Conservation (phyloP, 2,888 invertebrate genomes). For the Augiades crinisus region DNA sequence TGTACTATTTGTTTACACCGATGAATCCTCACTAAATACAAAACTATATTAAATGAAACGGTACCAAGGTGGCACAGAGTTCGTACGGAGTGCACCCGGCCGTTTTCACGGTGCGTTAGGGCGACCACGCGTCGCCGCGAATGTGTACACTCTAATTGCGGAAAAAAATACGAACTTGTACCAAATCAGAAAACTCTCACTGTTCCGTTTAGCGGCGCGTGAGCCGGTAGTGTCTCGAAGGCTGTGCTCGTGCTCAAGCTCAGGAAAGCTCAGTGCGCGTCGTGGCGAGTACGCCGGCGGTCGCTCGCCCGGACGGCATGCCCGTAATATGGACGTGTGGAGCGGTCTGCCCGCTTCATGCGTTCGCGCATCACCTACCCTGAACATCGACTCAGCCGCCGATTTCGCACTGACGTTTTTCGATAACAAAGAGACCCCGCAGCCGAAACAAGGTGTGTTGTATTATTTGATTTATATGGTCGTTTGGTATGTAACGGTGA, state of each 20-base stretch:
- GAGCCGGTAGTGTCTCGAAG: constrained; percentile 38
- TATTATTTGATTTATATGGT: constrained; percentile 22
- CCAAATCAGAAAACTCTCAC: constrained; percentile 47
- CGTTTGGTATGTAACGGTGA: constrained; percentile 9
- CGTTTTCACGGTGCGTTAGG: neutral
- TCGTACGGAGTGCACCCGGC: neutral
- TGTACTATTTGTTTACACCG: neutral
- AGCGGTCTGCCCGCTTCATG: constrained; percentile 85
- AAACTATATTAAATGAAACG: neutral
- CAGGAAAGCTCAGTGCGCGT: constrained; percentile 55
- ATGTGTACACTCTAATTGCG: constrained; percentile 15
- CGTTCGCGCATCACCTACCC: constrained; percentile 82
- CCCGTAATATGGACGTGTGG: constrained; percentile 86
- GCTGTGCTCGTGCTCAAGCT: constrained; percentile 36
- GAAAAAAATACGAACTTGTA: constrained; percentile 33
- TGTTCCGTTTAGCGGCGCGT: constrained; percentile 43
- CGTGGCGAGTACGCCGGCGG: constrained; percentile 68
- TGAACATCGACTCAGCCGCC: constrained; percentile 87
- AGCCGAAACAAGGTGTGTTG: constrained; percentile 60
- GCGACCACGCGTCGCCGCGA: constrained; percentile 1
- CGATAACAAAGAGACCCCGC: constrained; percentile 83
- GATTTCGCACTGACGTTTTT: constrained; percentile 92
- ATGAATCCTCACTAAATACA: neutral
- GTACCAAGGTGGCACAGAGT: neutral
- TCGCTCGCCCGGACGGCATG: constrained; percentile 61